Evolutionary conservation across 2,113 vertebrate species (phyloP), one percentile per base, ranked within the genome.

Genomic region (Neogobius melanostomus): DNA sequence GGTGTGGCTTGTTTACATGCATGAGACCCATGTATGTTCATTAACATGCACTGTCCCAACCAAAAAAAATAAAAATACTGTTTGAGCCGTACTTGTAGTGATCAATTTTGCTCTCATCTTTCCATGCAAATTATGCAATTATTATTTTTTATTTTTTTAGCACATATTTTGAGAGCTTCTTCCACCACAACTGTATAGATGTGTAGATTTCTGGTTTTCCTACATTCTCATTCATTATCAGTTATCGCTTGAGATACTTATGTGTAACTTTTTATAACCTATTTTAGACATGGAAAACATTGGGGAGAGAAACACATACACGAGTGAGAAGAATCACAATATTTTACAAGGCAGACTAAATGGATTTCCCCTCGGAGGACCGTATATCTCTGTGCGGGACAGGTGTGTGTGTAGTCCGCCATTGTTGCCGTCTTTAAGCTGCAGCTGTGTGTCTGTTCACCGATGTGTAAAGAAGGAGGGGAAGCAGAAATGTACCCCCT

Each of bases 321-420:
- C 66, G 69, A 70, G 71, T 82, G 74, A 82, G 72, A 85, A 82
- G 76, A 85, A 84, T 77, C 82, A 77, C 75, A 83, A 71, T 76
- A 70, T 86, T 87, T 86, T 87, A 88, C 80, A 74, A 72, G 75
- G 79, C 42, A 60, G 80, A 83, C 74, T 64, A 49, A 87, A 86
- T 71, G 75, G 83, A 90, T 89, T 83, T 82, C 69, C 76, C 88
- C 66, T 75, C 43, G 57, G 80, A 82, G 78, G 57, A 52, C 59
- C 17, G 51, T 88, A 85, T 84, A 87, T 91, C 82, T 66, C 54
- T 69, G 9, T 12, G 54, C 57, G 45, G 44, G 86, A 83, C 86
- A 86, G 85, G 85, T 87, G 85, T 86, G 77, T 65, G 66, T 69
- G 68, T 64, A 67, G 57, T 68, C 64, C 8, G 17, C 59, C 57